phyloP scores from a whole-genome alignment of 2,888 invertebrate species.

The Unio pictorum region DNA sequence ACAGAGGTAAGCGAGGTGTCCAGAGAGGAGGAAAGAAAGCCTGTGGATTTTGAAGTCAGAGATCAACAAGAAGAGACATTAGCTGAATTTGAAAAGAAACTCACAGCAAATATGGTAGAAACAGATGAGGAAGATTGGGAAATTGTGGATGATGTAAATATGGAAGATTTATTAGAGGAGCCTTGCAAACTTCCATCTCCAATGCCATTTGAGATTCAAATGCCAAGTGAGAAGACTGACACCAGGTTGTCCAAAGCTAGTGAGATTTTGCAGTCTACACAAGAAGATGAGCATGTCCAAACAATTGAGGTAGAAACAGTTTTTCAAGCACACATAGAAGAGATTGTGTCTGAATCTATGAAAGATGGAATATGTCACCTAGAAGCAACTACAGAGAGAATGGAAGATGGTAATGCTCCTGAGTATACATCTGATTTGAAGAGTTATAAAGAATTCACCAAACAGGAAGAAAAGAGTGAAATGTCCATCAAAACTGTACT shows the following conservation, averaged over 20 bases:
- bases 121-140: constrained; percentile 47
- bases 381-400: no score
- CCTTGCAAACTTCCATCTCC: constrained; percentile 32
- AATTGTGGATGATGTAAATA: constrained; percentile 43
- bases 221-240: neutral
- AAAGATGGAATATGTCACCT: no score
- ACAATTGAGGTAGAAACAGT: neutral
- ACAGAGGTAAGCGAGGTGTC: neutral
- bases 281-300: neutral
- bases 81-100: constrained; percentile 4
- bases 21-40: neutral
- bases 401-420: no score
- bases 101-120: constrained; percentile 5
- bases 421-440: no score
- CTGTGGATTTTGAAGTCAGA: constrained; percentile 1
- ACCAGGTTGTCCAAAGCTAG: neutral
- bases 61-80: constrained; percentile 3
- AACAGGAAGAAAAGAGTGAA: no score
- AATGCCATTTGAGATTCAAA: neutral
- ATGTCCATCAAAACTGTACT: no score
- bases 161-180: constrained; percentile 21
- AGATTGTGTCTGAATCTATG: neutral
- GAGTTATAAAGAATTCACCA: no score
- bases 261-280: neutral
- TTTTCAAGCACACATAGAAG: neutral